phyloP scores from a whole-genome alignment of 2,113 vertebrate species.

The Carlito syrichta region DNA sequence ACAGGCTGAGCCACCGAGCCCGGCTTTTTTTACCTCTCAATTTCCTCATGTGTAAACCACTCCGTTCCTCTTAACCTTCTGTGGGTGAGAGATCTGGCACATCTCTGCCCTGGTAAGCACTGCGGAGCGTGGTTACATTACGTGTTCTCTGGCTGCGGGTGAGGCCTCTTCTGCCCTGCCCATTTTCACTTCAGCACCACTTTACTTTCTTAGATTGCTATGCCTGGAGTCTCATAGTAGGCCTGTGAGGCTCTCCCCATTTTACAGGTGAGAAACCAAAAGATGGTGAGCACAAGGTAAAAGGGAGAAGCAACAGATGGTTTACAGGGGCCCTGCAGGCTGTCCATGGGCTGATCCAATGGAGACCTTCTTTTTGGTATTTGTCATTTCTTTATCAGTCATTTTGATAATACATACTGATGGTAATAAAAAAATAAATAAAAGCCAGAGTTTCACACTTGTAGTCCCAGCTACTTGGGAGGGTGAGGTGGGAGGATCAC shows the following conservation, averaged over 20 bases:
- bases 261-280: neutral
- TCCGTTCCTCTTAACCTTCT: neutral
- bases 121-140: too few relatives aligned
- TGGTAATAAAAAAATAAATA: neutral
- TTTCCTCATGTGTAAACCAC: too few relatives aligned
- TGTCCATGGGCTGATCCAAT: neutral
- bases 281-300: neutral
- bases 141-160: neutral
- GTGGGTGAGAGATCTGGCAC: neutral
- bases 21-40: too few relatives aligned
- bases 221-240: neutral
- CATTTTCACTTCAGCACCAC: neutral
- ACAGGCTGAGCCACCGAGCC: too few relatives aligned
- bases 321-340: neutral
- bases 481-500: too few relatives aligned
- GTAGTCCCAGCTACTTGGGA: too few relatives aligned
- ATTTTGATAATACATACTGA: constrained; percentile 8
- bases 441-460: too few relatives aligned
- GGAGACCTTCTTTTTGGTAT: neutral
- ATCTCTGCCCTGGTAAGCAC: too few relatives aligned
- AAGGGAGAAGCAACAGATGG: neutral
- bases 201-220: neutral
- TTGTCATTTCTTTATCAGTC: neutral
- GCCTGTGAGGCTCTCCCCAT: neutral
- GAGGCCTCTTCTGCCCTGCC: neutral